A percentile compares a stretch with the other conserved stretches of the same genome.
phyloP scores from a whole-genome alignment of 92 coral and sea anemone genomes.

The Porites lobata region DNA sequence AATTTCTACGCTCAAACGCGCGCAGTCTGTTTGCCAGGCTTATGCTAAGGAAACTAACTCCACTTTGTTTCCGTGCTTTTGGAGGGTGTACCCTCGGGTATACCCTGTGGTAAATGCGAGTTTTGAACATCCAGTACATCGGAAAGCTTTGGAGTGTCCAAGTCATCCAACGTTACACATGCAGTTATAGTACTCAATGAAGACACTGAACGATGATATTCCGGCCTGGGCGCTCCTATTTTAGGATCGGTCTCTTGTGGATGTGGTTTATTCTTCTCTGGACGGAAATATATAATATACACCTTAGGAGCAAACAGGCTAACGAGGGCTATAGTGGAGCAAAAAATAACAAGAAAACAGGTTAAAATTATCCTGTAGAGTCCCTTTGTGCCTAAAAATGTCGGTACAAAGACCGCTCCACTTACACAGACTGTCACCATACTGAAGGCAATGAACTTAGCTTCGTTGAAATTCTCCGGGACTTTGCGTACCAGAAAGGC shows the following conservation, averaged over 20 bases:
- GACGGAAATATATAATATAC: conserved; percentile 73
- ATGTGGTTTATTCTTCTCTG: conserved; percentile 54
- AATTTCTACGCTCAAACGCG: too few species aligned
- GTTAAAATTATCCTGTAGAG: conserved; percentile 60
- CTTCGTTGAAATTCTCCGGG: conserved; percentile 95
- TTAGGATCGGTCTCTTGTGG: neutral
- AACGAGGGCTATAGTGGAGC: conserved; percentile 47
- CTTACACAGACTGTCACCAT: conserved; percentile 85
- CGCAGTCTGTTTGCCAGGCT: too few species aligned
- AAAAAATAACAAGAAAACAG: conserved; percentile 48
- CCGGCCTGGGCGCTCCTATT: neutral
- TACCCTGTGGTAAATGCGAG: too few species aligned
- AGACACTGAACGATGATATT: conserved; percentile 28
- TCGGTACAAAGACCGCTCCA: conserved; percentile 74
- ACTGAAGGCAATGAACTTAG: conserved; percentile 89
- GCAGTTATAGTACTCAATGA: neutral
- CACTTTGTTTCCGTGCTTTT: too few species aligned
- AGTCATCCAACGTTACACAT: neutral
- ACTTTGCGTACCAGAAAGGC: conserved; percentile 93
- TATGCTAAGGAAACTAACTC: too few species aligned
- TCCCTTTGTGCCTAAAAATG: conserved; percentile 76
- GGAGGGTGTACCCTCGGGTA: too few species aligned
- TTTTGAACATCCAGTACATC: neutral
- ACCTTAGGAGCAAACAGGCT: conserved; percentile 78
- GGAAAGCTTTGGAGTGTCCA: conserved; percentile 7